Evolutionary conservation across 2,797 vertebrate genomes (phyloP).

Genomic region (Spinus pinus): DNA sequence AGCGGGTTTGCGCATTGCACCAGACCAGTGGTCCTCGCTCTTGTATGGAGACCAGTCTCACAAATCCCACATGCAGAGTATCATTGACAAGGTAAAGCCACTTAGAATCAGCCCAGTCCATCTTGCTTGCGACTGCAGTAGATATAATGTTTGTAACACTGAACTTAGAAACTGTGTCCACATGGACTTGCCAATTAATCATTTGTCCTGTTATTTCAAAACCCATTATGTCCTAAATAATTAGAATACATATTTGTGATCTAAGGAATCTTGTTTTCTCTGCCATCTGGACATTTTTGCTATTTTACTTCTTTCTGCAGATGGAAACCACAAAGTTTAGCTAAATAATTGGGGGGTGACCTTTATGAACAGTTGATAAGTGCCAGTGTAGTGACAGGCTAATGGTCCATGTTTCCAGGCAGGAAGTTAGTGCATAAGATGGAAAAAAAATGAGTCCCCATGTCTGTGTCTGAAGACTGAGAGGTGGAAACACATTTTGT

Average conservation of each 20-base stretch:
- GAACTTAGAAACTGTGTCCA: background rate
- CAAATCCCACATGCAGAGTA: slow-evolving; percentile 99
- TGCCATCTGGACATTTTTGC: background rate
- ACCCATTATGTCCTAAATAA: accelerated
- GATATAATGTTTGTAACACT: background rate
- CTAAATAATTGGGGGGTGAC: background rate
- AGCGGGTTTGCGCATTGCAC: slow-evolving; percentile 96
- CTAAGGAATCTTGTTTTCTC: background rate
- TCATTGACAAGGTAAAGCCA: slow-evolving; percentile 93
- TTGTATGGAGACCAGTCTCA: slow-evolving; percentile 97
- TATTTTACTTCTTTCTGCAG: background rate
- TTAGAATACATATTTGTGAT: background rate
- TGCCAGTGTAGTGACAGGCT: background rate
- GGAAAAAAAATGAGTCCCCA: background rate
- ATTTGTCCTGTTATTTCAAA: background rate
- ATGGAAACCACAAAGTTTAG: background rate
- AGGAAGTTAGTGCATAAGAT: background rate
- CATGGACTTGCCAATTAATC: background rate
- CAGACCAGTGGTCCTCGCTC: slow-evolving; percentile 98
- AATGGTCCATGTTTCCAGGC: background rate
- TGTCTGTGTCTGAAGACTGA: background rate
- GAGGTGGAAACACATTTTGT: background rate
- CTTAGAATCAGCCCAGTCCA: background rate
- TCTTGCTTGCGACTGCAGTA: background rate
- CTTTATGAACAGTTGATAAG: background rate